These are phyloP conservation scores for Volucella bombylans DNA, from an alignment of 2,888 invertebrate species.

Conservation along the genomic window DNA sequence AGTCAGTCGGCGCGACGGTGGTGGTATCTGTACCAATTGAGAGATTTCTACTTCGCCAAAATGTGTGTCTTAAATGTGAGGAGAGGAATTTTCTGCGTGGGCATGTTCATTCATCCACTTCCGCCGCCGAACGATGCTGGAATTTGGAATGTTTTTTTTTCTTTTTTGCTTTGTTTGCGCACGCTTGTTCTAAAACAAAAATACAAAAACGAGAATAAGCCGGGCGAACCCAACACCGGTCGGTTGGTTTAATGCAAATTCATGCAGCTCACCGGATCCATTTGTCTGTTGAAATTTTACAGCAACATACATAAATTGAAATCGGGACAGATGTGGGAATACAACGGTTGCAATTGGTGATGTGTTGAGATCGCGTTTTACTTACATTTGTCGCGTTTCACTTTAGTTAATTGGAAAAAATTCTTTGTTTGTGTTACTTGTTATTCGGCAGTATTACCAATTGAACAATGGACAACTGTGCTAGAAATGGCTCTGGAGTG, in stretches of 20 bases:
- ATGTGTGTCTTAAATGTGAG: conserved; percentile 13
- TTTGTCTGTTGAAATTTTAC: conserved; percentile 23
- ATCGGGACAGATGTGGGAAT: conserved; percentile 10
- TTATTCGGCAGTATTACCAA: too few species aligned
- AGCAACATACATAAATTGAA: neutral
- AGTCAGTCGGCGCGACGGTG: neutral
- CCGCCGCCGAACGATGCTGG: conserved; percentile 47
- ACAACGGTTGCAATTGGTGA: neutral
- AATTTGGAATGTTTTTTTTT: conserved; percentile 12
- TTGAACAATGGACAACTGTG: too few species aligned
- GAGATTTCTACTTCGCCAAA: conserved; percentile 24
- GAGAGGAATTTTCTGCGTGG: conserved; percentile 56
- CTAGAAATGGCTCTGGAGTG: too few species aligned
- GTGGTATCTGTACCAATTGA: conserved; percentile 4
- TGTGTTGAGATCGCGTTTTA: conserved; percentile 25
- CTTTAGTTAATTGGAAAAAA: conserved; percentile 3
- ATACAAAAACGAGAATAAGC: neutral
- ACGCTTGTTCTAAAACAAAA: conserved; percentile 1
- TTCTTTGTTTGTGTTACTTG: too few species aligned
- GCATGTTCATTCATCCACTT: conserved; percentile 59
- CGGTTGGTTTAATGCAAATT: conserved; percentile 26
- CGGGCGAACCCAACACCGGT: conserved; percentile 1
- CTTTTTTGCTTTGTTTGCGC: conserved; percentile 18
- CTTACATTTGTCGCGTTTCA: conserved; percentile 27
- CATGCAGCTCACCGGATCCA: conserved; percentile 42